phyloP scores from a whole-genome alignment of 2,113 vertebrate species.

The Eulacestoma nigropectus region DNA sequence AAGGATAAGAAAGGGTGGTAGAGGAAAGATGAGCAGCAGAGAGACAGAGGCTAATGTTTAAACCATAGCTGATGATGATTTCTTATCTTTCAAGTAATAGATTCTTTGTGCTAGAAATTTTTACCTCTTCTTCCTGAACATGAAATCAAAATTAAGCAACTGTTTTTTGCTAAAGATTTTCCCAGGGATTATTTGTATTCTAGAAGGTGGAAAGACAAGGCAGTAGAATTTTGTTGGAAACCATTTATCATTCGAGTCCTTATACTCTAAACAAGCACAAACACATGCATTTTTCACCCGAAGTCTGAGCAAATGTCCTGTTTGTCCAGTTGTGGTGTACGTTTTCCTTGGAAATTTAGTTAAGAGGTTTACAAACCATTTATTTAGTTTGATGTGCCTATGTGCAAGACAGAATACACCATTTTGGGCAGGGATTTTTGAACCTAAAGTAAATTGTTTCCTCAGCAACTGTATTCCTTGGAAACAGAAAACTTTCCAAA shows the following conservation, averaged over 20 bases:
- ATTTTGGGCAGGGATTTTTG: background rate
- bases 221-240: background rate
- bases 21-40: background rate
- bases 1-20: background rate
- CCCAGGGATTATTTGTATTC: background rate
- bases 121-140: background rate
- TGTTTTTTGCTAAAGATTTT: background rate
- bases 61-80: background rate
- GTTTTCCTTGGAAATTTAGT: background rate
- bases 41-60: background rate
- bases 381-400: background rate
- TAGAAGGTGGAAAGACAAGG: background rate
- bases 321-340: background rate
- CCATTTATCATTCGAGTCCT: background rate
- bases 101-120: background rate
- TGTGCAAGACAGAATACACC: background rate
- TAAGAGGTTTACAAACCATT: background rate
- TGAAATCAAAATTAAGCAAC: background rate
- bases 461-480: conserved; percentile 26
- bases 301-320: background rate
- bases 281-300: background rate
- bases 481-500: conserved; percentile 7
- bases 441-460: background rate
- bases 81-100: background rate
- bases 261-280: background rate